Evolutionary conservation across 1,140 invertebrate species (phyloP), one percentile per base, ranked within the genome.

Genomic region (Bombyx mandarina): DNA sequence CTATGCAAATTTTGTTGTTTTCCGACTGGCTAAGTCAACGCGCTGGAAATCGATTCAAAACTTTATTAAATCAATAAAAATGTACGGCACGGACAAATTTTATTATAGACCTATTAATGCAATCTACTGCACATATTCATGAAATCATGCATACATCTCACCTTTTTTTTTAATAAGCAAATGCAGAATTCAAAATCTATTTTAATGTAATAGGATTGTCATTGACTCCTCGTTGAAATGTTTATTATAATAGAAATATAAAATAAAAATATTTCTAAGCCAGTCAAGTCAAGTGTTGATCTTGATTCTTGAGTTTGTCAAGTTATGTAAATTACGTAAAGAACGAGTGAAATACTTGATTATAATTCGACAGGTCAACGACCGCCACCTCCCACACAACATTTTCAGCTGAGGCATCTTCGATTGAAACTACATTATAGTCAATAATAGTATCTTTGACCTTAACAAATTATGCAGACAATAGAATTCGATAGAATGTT

Each of bases 281-380:
- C 68, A 63, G 71, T 71, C 71, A 18, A 18, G 12, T 75, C 61
- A 72, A 77, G 71, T 83, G 75, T 83, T 77, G 76, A 67, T 79
- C 60, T 80, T 75, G 57, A 68, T 65, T 72, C 67, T 82, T 72
- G 69, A 73, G 59, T 79, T 74, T 78, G 79, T 79, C 76, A 71
- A 75, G 78, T 86, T 86, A 86, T 86, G 80, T 83, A 79, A 86
- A 86, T 86, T 75, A 78, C 63, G 63, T 66, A 73, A 75, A 76
- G 69, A 65, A 69, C 61, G 65, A 74, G 75, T 77, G 72, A 67
- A 67, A 80, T 79, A 79, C 71, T 75, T 79, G 67, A 82, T 35
- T 35, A 35, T 35, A 5, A 35, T 35, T 76, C 65, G 64, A 73
- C 69, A 65, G 79, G 78, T 85, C 80, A 71, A 26, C 71, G 77